Base-by-base conservation (phyloP, 2,113 vertebrate species). In the Acanthisitta chloris region DNA sequence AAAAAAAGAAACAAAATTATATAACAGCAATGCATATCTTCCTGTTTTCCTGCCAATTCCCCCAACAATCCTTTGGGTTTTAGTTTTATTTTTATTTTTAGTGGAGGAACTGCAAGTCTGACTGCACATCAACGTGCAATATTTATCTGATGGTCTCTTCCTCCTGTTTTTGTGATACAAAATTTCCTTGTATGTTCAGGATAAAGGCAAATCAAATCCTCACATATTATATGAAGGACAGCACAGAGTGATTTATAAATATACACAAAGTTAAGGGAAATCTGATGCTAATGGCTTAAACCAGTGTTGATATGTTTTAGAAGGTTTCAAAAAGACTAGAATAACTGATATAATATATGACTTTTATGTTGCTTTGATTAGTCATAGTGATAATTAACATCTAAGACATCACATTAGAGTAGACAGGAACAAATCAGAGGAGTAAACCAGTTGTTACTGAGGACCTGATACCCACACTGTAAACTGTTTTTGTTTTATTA, bases 31-130 rank as follows among this genome's bases (percentile, higher is more conserved):
- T 21, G 7, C 10, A 14, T 64, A 43, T 38, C 19, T 73, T 81
- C 29, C 25, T 49, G 6, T 36, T 48, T 90, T 54, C 26, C 8
- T 78, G 5, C 36, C 42, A 31, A 43, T 48, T 62, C 2, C 3
- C 4, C 3, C 3, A 7, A 46, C 5, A 5, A 17, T 0, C 5
- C 2, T 42, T 48, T 3, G n/a, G n/a, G n/a, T n/a, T 2, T 61
- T 40, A 34, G 3, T n/a, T 52, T 51, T 10, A 4, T 8, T 40
- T 81, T 33, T 3, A 25, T n/a, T 34, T 8, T 54, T 14, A 0
- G 2, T 51, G 12, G 5, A n/a, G 20, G 10, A 61, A 25, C 31
- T 70, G 3, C 10, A 70, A 38, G 17, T 55, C 17, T 49, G 19
- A n/a, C 10, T 67, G 14, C 14, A 71, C 4, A 49, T 58, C 13